Conservation (phyloP, 2,113 vertebrate species). For the Pipra filicauda region DNA sequence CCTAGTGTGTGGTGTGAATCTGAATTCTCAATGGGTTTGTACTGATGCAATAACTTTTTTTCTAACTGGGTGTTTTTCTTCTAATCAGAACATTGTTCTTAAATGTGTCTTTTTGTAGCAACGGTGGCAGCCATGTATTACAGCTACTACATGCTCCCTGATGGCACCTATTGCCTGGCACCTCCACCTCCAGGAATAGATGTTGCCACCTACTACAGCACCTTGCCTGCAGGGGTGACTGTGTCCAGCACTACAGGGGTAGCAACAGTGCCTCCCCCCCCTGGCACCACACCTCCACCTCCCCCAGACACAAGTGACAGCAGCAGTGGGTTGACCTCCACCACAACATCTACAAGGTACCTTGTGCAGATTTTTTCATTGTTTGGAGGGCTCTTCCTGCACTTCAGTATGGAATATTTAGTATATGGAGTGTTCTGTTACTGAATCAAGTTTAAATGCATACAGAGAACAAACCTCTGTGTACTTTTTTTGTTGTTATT, state of each 20-base stretch:
- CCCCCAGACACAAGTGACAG: conserved; percentile 62
- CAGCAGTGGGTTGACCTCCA: neutral
- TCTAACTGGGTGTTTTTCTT: neutral
- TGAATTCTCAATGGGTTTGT: neutral
- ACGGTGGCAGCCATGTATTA: conserved; percentile 88
- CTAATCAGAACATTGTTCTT: neutral
- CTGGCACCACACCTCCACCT: conserved; percentile 76
- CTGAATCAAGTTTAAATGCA: neutral
- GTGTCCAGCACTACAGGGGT: conserved; percentile 72
- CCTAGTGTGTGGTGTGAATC: neutral
- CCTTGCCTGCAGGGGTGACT: conserved; percentile 74
- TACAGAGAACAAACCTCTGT: neutral
- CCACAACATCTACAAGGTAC: conserved; percentile 71
- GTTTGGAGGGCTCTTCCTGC: neutral
- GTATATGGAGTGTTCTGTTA: neutral
- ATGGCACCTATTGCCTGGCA: conserved; percentile 92
- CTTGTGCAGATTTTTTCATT: fast-evolving
- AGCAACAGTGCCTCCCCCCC: conserved; percentile 72
- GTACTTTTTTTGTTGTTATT: neutral
- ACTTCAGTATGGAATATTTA: neutral
- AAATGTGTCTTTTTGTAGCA: conserved; percentile 60
- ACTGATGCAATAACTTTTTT: neutral
- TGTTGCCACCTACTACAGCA: conserved; percentile 83
- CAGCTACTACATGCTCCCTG: conserved; percentile 96
- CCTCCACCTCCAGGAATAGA: conserved; percentile 92